Evolutionary conservation across 2,888 invertebrate species (phyloP).

Genomic region (Agrochola litura): DNA sequence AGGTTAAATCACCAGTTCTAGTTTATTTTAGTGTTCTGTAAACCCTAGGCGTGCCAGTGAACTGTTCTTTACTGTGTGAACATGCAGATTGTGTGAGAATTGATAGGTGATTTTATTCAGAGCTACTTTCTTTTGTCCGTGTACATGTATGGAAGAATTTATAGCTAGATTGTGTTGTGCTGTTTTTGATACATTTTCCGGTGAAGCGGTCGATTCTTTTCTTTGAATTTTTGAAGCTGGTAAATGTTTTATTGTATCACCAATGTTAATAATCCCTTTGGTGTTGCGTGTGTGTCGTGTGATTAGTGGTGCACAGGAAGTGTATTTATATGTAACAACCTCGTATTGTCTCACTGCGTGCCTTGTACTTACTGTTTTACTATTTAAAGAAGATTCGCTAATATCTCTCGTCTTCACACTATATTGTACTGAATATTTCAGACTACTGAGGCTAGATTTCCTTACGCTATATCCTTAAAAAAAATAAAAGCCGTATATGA

Average conservation of each 20-base stretch:
- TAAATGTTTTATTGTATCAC: neutral
- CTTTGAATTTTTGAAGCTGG: neutral
- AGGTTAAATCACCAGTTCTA: conserved; percentile 10
- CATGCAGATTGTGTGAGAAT: conserved; percentile 57
- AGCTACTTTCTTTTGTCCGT: conserved; percentile 43
- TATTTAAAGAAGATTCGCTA: neutral
- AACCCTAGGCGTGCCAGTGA: conserved; percentile 34
- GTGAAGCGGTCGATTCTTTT: neutral
- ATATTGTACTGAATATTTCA: neutral
- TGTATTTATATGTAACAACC: neutral
- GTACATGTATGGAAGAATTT: conserved; percentile 31
- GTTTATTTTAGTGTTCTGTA: conserved; percentile 6
- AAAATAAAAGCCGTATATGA: neutral
- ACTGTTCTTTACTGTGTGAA: conserved; percentile 49
- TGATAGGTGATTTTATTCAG: conserved; percentile 53
- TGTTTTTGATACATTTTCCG: conserved; percentile 30
- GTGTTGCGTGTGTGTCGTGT: neutral
- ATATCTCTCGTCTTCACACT: neutral
- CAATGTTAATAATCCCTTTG: neutral
- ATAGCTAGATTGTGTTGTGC: conserved; percentile 13
- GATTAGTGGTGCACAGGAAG: neutral
- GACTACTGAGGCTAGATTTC: neutral
- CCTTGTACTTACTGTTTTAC: neutral
- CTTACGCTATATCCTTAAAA: neutral
- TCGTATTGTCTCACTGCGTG: neutral